A percentile compares a stretch with the other conserved stretches of the same genome.
phyloP scores from a whole-genome alignment of 2,113 vertebrate species.

The Emydocephalus ijimae region DNA sequence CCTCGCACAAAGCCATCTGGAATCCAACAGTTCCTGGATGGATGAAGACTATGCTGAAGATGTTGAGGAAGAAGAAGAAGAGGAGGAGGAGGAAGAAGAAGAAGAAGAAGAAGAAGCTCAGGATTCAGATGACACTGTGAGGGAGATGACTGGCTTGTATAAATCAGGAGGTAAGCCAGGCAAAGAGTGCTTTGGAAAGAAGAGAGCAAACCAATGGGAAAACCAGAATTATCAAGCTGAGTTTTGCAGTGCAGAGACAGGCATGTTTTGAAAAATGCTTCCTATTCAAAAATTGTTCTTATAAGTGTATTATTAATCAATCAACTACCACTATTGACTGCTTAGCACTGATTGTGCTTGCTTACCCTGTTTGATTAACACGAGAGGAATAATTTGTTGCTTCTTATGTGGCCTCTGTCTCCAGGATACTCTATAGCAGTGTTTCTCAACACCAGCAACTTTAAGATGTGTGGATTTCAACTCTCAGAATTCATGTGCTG shows the following conservation, averaged over 20 bases:
- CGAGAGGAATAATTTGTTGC: not conserved
- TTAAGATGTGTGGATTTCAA: not conserved
- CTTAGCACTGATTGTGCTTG: not conserved
- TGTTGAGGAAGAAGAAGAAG: constrained; percentile 66
- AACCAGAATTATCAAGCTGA: not conserved
- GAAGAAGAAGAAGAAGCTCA: constrained; percentile 21
- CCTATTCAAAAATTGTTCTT: not conserved
- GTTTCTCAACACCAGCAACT: not conserved
- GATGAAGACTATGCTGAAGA: constrained; percentile 77
- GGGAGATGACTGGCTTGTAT: constrained; percentile 31
- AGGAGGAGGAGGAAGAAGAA: constrained; percentile 49
- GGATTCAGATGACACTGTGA: constrained; percentile 26
- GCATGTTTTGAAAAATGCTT: not conserved
- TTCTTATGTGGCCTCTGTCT: not conserved
- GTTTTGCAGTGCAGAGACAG: not conserved
- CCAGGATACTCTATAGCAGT: not conserved
- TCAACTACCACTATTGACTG: not conserved
- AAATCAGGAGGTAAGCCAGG: constrained; percentile 35
- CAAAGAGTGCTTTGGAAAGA: not conserved
- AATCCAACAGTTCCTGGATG: constrained; percentile 72
- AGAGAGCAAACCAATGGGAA: not conserved
- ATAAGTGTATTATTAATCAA: not conserved
- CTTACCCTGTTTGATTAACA: not conserved
- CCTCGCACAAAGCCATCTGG: constrained; percentile 85
- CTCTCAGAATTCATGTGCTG: not conserved